Percentiles rank a stretch among this genome's conserved stretches.
Evolutionary conservation across 2,797 vertebrate genomes (phyloP).

Genomic region (Eospalax fontanierii): DNA sequence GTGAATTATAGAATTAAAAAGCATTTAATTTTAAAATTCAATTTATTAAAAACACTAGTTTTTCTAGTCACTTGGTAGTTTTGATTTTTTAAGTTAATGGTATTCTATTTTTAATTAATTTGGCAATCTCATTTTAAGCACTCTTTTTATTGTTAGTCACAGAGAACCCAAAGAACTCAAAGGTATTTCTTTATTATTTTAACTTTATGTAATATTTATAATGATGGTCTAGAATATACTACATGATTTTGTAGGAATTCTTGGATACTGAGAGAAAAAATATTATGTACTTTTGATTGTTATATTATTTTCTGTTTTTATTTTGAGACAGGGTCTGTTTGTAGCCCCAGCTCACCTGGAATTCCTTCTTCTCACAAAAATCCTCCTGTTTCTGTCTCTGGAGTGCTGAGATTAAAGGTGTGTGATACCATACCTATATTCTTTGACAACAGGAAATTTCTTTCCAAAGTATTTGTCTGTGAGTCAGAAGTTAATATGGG

Average conservation of each 20-base stretch:
- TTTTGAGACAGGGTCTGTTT: too few species aligned
- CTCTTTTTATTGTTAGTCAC: conserved; percentile 6
- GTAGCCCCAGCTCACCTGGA: too few species aligned
- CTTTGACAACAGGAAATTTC: conserved; percentile 52
- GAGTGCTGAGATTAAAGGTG: too few species aligned
- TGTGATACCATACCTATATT: neutral
- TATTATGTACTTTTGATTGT: neutral
- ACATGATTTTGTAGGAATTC: neutral
- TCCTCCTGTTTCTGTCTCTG: too few species aligned
- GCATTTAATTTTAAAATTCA: conserved; percentile 25
- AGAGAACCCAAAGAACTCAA: conserved; percentile 8
- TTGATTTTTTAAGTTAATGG: neutral
- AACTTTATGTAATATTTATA: neutral
- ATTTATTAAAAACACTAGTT: conserved; percentile 48
- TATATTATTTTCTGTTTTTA: too few species aligned
- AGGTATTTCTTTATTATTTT: conserved; percentile 52
- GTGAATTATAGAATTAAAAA: conserved; percentile 48
- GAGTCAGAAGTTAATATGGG: conserved; percentile 25
- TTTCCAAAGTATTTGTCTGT: conserved; percentile 52
- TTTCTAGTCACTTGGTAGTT: conserved; percentile 18
- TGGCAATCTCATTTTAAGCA: conserved; percentile 19
- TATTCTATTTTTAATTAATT: conserved; percentile 49
- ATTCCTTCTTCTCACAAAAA: too few species aligned
- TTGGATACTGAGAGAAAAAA: conserved; percentile 34
- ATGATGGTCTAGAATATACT: neutral